phyloP scores from a whole-genome alignment of 2,113 vertebrate genomes.

The Sinocyclocheilus grahami region DNA sequence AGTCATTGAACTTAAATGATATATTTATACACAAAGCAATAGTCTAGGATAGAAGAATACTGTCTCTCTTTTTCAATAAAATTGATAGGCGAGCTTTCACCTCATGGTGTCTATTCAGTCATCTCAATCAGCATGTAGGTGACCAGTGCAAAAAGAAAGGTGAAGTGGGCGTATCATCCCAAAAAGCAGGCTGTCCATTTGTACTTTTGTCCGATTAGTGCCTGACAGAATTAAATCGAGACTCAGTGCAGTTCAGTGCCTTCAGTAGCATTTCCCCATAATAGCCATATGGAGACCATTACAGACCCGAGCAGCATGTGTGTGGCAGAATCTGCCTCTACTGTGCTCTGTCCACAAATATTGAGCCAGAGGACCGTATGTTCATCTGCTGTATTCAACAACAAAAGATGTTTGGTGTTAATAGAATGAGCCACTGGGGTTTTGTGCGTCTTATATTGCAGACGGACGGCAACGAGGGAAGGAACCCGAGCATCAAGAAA shows the following conservation, averaged over 20 bases:
- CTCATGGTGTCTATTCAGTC: neutral
- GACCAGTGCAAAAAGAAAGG: neutral
- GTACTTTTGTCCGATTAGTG: neutral
- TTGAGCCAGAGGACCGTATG: constrained; percentile 49
- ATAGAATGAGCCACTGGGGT: constrained; percentile 75
- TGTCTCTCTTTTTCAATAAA: neutral
- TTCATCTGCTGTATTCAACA: constrained; percentile 52
- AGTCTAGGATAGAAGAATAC: neutral
- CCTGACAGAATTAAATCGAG: neutral
- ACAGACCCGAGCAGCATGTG: constrained; percentile 42
- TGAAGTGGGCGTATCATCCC: neutral
- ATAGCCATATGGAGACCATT: constrained; percentile 39
- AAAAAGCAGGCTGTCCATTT: neutral
- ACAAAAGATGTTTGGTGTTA: constrained; percentile 54
- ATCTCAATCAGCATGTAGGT: constrained; percentile 15
- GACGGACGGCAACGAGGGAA: constrained; percentile 90
- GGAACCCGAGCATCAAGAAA: constrained; percentile 99
- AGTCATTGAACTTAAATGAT: constrained; percentile 32
- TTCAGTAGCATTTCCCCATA: constrained; percentile 5
- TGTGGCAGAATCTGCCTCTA: constrained; percentile 41
- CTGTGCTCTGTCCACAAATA: constrained; percentile 53
- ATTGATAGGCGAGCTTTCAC: neutral
- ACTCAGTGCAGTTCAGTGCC: constrained; percentile 4
- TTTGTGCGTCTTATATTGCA: constrained; percentile 93
- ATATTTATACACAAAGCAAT: neutral